phyloP scores from a whole-genome alignment of 2,888 invertebrate genomes.

The Omphaloscelis lunosa region DNA sequence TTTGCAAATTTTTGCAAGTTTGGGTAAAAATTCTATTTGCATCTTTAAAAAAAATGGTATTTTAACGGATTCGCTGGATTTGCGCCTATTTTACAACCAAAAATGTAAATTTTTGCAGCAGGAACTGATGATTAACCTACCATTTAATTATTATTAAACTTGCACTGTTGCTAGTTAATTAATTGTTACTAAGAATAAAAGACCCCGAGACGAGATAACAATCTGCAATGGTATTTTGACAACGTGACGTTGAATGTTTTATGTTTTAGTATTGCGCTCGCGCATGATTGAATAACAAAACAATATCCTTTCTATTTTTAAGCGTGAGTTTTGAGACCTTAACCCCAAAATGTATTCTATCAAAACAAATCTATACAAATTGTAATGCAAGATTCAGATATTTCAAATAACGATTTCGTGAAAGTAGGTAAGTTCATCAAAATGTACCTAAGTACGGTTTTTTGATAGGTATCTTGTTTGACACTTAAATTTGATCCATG shows the following conservation, averaged over 20 bases:
- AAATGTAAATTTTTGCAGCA: neutral
- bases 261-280: conserved; percentile 34
- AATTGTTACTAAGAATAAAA: conserved; percentile 5
- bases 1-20: neutral
- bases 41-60: neutral
- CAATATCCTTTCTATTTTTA: conserved; percentile 64
- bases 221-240: conserved; percentile 50
- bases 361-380: conserved; percentile 38
- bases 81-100: no score
- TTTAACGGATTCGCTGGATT: no score
- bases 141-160: neutral
- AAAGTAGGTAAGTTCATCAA: neutral
- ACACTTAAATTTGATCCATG: conserved; percentile 5
- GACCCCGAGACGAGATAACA: conserved; percentile 31
- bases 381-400: conserved; percentile 1
- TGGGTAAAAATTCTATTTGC: neutral
- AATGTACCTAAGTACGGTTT: conserved; percentile 2
- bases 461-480: conserved; percentile 7
- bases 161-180: neutral
- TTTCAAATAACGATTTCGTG: conserved; percentile 47
- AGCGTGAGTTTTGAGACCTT: conserved; percentile 64
- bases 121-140: neutral
- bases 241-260: conserved; percentile 34
- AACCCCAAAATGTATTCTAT: conserved; percentile 49
- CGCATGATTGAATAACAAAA: conserved; percentile 55